A percentile compares a stretch with the other conserved stretches of the same genome.
Conservation (phyloP, 2,888 invertebrate species). For the Leucophora obtusa region DNA sequence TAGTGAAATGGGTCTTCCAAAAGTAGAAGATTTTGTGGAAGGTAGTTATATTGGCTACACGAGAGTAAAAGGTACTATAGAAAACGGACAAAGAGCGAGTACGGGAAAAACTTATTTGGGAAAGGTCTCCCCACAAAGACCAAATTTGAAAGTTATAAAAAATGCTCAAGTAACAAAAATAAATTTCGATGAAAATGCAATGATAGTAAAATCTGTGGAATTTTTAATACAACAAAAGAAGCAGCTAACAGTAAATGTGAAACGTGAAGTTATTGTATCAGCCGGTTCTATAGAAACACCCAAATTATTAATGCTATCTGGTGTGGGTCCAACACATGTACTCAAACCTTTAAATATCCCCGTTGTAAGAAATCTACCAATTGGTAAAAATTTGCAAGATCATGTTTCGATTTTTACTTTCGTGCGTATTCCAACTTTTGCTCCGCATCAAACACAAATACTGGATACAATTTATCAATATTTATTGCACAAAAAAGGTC, state of each 20-base stretch:
- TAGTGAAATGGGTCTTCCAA: conserved; percentile 78
- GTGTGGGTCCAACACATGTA: conserved; percentile 68
- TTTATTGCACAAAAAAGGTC: too few species aligned
- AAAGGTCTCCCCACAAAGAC: conserved; percentile 78
- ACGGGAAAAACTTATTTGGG: conserved; percentile 85
- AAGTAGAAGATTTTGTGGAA: conserved; percentile 75
- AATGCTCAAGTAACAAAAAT: conserved; percentile 81
- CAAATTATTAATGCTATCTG: conserved; percentile 69
- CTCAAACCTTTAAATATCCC: conserved; percentile 65
- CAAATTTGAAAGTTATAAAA: conserved; percentile 82
- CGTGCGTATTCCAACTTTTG: too few species aligned
- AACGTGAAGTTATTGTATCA: conserved; percentile 68
- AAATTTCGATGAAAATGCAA: conserved; percentile 77
- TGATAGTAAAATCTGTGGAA: conserved; percentile 79
- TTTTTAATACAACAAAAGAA: conserved; percentile 76
- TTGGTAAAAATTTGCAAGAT: conserved; percentile 82
- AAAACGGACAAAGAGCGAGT: conserved; percentile 85
- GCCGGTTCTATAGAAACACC: conserved; percentile 76
- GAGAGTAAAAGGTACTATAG: conserved; percentile 79
- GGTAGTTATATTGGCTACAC: conserved; percentile 79
- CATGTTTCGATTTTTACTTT: too few species aligned
- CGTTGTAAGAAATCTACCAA: conserved; percentile 71
- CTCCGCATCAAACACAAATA: too few species aligned
- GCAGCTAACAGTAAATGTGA: conserved; percentile 57
- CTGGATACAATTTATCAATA: too few species aligned